Evolutionary conservation across 2,888 invertebrate species (phyloP).

Genomic region (Reticulitermes lucifugus): DNA sequence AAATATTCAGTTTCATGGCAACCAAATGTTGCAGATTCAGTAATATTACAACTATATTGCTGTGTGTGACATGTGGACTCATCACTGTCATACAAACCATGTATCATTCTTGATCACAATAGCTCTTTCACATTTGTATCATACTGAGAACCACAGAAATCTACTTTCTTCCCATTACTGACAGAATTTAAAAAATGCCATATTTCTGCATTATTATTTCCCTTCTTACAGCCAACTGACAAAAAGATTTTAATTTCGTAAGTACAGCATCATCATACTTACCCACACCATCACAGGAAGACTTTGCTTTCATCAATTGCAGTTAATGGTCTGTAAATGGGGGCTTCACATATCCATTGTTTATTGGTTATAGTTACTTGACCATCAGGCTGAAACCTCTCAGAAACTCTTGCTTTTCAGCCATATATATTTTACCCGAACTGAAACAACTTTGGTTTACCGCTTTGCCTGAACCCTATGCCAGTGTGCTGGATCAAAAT

Average conservation of each 20-base stretch:
- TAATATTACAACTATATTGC: no score
- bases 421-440: not conserved
- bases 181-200: not conserved
- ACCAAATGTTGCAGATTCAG: not conserved
- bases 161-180: not conserved
- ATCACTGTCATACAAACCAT: no score
- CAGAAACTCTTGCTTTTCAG: conserved; percentile 5
- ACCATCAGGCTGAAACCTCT: not conserved
- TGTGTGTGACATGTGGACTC: no score
- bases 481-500: not conserved
- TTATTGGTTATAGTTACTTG: not conserved
- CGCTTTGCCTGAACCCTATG: not conserved
- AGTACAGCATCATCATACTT: not conserved
- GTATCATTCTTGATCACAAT: not conserved
- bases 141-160: not conserved
- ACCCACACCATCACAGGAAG: conserved; percentile 43
- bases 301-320: conserved; percentile 43
- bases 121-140: not conserved
- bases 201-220: not conserved
- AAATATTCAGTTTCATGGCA: conserved; percentile 4
- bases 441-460: not conserved
- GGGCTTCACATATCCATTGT: not conserved
- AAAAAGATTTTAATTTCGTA: not conserved
- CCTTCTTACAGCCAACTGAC: not conserved
- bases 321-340: not conserved